Percentiles rank a stretch among this genome's conserved stretches.
Conservation (phyloP, 2,888 invertebrate genomes). For the Yponomeuta evonymella region DNA sequence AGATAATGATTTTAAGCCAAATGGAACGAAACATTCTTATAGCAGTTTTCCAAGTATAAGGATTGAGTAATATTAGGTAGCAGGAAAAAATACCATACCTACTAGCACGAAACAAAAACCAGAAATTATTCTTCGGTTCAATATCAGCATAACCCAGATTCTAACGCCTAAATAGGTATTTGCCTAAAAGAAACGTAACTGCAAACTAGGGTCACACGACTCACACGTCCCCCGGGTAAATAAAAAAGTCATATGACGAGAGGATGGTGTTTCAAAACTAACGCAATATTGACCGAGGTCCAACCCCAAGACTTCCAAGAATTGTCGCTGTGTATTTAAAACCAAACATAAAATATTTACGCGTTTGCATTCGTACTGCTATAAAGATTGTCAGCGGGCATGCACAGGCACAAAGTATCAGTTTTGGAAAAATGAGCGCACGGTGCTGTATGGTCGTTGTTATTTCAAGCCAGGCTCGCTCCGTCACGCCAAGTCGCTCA, state of each 20-base stretch:
- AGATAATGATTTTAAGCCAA: neutral
- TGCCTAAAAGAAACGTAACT: neutral
- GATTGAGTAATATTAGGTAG: too few relatives aligned
- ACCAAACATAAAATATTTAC: conserved; percentile 39
- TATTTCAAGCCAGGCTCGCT: conserved; percentile 38
- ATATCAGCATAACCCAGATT: neutral
- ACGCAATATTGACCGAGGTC: conserved; percentile 11
- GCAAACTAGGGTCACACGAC: neutral
- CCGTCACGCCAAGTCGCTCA: conserved; percentile 60
- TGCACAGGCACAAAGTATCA: conserved; percentile 22
- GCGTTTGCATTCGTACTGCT: conserved; percentile 32
- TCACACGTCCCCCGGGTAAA: neutral
- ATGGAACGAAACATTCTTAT: neutral
- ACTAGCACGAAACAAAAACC: neutral
- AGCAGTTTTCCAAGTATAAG: too few relatives aligned
- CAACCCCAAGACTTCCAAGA: conserved; percentile 28
- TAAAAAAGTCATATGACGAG: neutral
- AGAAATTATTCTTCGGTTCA: neutral
- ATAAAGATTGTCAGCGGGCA: conserved; percentile 35
- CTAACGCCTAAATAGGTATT: neutral
- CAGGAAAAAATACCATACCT: too few relatives aligned
- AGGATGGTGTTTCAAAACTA: conserved; percentile 4
- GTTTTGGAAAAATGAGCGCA: conserved; percentile 25
- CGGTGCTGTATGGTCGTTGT: conserved; percentile 44
- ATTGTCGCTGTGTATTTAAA: conserved; percentile 26